phyloP scores from a whole-genome alignment of 2,888 invertebrate species.

The Drosophila longiperda region DNA sequence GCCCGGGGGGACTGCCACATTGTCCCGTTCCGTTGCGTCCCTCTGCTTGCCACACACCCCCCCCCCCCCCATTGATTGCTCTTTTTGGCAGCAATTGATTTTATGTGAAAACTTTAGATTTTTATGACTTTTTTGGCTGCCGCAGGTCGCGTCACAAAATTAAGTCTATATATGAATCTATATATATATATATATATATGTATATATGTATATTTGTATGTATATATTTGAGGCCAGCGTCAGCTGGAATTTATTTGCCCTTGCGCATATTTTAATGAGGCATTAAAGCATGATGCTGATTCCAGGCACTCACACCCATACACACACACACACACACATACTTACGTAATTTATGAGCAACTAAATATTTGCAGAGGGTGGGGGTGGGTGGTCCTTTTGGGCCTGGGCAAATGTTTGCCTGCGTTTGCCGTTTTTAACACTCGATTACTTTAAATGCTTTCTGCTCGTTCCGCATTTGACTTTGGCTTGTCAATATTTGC shows the following conservation, averaged over 20 bases:
- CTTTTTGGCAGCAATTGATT: slow-evolving; percentile 78
- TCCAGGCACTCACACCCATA: slow-evolving; percentile 23
- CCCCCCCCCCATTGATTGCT: slow-evolving; percentile 15
- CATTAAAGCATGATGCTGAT: slow-evolving; percentile 72
- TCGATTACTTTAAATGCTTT: slow-evolving; percentile 77
- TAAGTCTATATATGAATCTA: slow-evolving; percentile 13
- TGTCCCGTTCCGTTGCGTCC: slow-evolving; percentile 1
- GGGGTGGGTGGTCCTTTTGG: slow-evolving; percentile 42
- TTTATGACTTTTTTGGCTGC: slow-evolving; percentile 69
- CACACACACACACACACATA: slow-evolving; percentile 31
- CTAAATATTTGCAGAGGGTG: slow-evolving; percentile 68
- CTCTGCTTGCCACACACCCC: not conserved
- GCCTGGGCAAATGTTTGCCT: slow-evolving; percentile 66
- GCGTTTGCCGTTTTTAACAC: slow-evolving; percentile 78
- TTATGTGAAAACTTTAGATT: slow-evolving; percentile 81
- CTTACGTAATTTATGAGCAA: slow-evolving; percentile 73
- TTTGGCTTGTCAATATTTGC: slow-evolving; percentile 80
- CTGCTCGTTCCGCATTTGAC: slow-evolving; percentile 61
- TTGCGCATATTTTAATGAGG: slow-evolving; percentile 76
- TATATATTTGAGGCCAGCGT: slow-evolving; percentile 52
- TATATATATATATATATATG: slow-evolving; percentile 20
- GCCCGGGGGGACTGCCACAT: not conserved
- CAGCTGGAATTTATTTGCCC: slow-evolving; percentile 79
- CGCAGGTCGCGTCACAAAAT: slow-evolving; percentile 62
- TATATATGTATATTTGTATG: not conserved